phyloP scores from a whole-genome alignment of 2,113 vertebrate species.

The Scophthalmus maximus region DNA sequence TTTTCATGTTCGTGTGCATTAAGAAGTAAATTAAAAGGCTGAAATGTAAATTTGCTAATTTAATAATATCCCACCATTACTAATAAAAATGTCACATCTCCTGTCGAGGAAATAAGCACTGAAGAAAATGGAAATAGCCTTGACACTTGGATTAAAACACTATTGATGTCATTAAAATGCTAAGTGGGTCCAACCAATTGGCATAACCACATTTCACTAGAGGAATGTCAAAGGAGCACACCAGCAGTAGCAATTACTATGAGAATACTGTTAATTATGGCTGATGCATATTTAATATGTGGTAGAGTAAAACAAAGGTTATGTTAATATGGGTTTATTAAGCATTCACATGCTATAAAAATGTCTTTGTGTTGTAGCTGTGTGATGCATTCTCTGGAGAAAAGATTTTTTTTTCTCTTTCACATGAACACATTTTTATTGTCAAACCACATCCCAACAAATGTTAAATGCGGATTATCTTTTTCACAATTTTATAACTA shows the following conservation, averaged over 20 bases:
- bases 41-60: conserved; percentile 72
- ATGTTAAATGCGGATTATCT: conserved; percentile 57
- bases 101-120: conserved; percentile 60
- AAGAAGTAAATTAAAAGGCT: conserved; percentile 68
- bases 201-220: conserved; percentile 81
- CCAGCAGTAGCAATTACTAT: conserved; percentile 79
- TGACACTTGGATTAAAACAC: conserved; percentile 79
- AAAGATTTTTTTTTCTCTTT: conserved; percentile 36
- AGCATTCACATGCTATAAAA: conserved; percentile 58
- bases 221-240: conserved; percentile 76
- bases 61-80: conserved; percentile 71
- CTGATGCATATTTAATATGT: conserved; percentile 78
- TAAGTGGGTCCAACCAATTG: conserved; percentile 79
- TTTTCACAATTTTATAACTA: conserved; percentile 51
- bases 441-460: conserved; percentile 39
- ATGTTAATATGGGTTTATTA: conserved; percentile 73
- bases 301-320: conserved; percentile 76
- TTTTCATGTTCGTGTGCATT: conserved; percentile 70
- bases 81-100: conserved; percentile 76
- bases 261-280: conserved; percentile 80
- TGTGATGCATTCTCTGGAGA: conserved; percentile 46
- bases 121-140: conserved; percentile 74
- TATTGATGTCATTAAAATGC: conserved; percentile 82
- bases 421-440: conserved; percentile 41
- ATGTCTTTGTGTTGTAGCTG: conserved; percentile 31